phyloP scores from a whole-genome alignment of 2,888 invertebrate species.

The Phorcus lineatus region DNA sequence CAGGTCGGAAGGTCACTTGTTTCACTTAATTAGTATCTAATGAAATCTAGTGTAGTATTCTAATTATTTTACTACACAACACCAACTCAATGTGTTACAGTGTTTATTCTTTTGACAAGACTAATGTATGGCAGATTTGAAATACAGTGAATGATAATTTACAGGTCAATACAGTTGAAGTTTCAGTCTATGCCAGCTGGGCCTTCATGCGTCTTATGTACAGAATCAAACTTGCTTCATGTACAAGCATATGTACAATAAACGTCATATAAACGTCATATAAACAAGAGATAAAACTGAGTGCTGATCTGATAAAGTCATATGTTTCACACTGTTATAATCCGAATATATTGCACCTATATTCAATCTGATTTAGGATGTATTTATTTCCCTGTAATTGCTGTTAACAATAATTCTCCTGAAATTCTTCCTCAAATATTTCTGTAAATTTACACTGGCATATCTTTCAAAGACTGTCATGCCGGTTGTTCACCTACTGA shows the following conservation, averaged over 20 bases:
- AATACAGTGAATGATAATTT: slow-evolving; percentile 16
- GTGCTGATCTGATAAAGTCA: not conserved
- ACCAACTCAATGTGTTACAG: not conserved
- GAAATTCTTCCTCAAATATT: too few species aligned
- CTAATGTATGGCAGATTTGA: slow-evolving; percentile 1
- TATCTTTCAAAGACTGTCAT: too few species aligned
- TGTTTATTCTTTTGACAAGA: slow-evolving; percentile 17
- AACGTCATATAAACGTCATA: not conserved
- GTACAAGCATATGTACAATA: slow-evolving; percentile 1
- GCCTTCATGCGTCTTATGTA: not conserved
- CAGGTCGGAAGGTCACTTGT: too few species aligned
- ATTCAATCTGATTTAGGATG: not conserved
- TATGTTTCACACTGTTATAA: not conserved
- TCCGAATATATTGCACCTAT: slow-evolving; percentile 23
- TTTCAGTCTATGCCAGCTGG: not conserved
- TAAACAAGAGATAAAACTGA: slow-evolving; percentile 1
- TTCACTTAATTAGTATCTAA: too few species aligned
- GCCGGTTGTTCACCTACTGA: too few species aligned
- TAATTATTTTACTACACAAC: too few species aligned
- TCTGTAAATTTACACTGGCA: too few species aligned
- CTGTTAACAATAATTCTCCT: too few species aligned
- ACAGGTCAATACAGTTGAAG: not conserved
- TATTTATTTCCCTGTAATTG: too few species aligned
- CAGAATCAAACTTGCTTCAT: not conserved
- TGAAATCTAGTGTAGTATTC: too few species aligned